Evolutionary conservation across 2,888 invertebrate species (phyloP), one percentile per base, ranked within the genome.

Genomic region (Ferdinandea cuprea): DNA sequence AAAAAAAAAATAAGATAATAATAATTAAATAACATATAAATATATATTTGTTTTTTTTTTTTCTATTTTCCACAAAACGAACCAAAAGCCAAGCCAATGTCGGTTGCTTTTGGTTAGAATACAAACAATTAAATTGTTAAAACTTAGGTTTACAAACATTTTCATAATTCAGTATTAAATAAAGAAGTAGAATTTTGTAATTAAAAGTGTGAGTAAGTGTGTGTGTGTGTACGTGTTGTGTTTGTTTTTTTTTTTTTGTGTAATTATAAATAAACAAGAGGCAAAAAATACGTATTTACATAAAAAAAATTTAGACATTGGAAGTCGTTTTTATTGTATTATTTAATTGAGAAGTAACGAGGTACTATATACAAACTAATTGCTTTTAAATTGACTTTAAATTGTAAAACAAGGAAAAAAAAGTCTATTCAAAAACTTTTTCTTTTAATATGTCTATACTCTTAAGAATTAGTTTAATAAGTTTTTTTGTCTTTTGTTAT

Each of bases 21-120:
- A 76, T 83, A 78, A 83, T 83, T 83, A 83, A 83, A 83, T 77
- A 83, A 83, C 78, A 83, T 78, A 83, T 78, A 83, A 78, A 83
- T 83, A 83, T 78, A 63, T 77, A 19, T 37, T 37, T 40, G 11
- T 56, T 32, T 54, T 54, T 48, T 21, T 48, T 28, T 15, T 28
- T 76, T 81, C 69, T 81, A 65, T 71, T 71, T 81, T 65, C 63
- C 71, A 77, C 61, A 73, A 78, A 72, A 72, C 54, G 19, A 78
- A 63, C 65, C 71, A 56, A 77, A 50, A 68, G 50, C 48, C 63
- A 44, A 44, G 44, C 44, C 9, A 17, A 19, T 44, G 5, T 19
- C n/a, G n/a, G 19, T 35, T 58, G 56, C 76, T 76, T 52, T 50
- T 11, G 69, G 58, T 65, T 50, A 65, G 77, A 61, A 77, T 77